phyloP scores from a whole-genome alignment of 1,140 invertebrate genomes.

The Sycophaga agraensis region DNA sequence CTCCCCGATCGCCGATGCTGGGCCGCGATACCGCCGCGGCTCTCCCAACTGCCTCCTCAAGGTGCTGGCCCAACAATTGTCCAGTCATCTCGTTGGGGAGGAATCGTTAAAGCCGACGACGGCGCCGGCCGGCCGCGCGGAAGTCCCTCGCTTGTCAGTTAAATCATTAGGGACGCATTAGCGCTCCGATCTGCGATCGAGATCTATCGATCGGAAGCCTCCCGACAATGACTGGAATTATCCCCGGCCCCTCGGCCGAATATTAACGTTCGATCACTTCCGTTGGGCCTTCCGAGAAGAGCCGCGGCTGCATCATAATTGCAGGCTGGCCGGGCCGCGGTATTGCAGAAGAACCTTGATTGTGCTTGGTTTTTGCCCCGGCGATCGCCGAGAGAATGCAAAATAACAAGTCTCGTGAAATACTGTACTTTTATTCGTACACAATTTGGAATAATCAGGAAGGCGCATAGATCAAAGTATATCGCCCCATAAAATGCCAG shows the following conservation, averaged over 20 bases:
- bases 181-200: constrained; percentile 39
- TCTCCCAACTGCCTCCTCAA: neutral
- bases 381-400: too few species aligned
- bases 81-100: constrained; percentile 14
- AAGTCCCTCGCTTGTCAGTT: too few species aligned
- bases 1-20: constrained; percentile 9
- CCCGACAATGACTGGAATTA: constrained; percentile 8
- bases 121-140: constrained; percentile 34
- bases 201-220: constrained; percentile 34
- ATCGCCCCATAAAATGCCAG: too few species aligned
- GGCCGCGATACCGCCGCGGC: neutral
- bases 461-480: too few species aligned
- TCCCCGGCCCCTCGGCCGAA: too few species aligned
- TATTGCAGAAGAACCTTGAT: too few species aligned
- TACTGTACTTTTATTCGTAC: too few species aligned
- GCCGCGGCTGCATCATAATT: too few species aligned
- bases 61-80: neutral
- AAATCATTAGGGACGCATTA: constrained; percentile 49
- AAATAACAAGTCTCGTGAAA: too few species aligned
- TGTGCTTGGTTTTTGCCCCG: too few species aligned
- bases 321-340: too few species aligned
- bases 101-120: constrained; percentile 35
- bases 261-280: constrained; percentile 4
- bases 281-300: neutral
- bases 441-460: too few species aligned